These are phyloP conservation scores for Oeneis ivallda DNA, from an alignment of 2,888 invertebrate species.

Conservation along the genomic window DNA sequence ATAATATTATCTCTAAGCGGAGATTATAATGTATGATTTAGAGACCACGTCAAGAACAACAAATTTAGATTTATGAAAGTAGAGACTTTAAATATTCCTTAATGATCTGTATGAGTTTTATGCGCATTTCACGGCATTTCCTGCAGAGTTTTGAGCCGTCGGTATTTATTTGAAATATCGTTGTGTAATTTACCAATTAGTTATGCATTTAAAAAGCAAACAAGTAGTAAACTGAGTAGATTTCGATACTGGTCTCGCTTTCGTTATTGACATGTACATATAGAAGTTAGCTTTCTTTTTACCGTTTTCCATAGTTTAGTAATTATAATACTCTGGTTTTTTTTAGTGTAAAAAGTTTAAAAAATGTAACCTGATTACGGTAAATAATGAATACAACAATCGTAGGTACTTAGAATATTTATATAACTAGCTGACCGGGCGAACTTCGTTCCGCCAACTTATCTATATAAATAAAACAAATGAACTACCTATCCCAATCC, in stretches of 20 bases:
- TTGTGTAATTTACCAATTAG: conserved; percentile 26
- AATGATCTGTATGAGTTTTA: conserved; percentile 10
- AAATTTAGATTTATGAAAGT: conserved; percentile 15
- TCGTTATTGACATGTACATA: conserved; percentile 9
- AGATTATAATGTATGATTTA: conserved; percentile 13
- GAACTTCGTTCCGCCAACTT: no score
- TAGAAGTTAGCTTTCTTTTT: background rate
- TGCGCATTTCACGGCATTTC: conserved; percentile 19
- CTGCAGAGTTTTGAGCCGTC: conserved; percentile 12
- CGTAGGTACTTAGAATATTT: no score
- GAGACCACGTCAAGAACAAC: background rate
- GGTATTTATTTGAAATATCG: conserved; percentile 16
- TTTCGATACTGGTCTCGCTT: conserved; percentile 17
- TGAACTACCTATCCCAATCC: no score
- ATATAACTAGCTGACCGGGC: no score
- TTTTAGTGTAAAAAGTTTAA: no score
- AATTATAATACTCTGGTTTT: no score
- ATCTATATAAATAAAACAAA: no score
- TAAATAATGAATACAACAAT: no score
- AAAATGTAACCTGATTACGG: no score
- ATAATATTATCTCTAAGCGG: background rate
- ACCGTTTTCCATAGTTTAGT: background rate
- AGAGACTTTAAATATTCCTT: conserved; percentile 13
- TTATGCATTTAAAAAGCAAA: conserved; percentile 26
- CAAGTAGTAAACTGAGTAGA: conserved; percentile 10